phyloP scores from a whole-genome alignment of 2,113 vertebrate genomes.

The Turnix velox region DNA sequence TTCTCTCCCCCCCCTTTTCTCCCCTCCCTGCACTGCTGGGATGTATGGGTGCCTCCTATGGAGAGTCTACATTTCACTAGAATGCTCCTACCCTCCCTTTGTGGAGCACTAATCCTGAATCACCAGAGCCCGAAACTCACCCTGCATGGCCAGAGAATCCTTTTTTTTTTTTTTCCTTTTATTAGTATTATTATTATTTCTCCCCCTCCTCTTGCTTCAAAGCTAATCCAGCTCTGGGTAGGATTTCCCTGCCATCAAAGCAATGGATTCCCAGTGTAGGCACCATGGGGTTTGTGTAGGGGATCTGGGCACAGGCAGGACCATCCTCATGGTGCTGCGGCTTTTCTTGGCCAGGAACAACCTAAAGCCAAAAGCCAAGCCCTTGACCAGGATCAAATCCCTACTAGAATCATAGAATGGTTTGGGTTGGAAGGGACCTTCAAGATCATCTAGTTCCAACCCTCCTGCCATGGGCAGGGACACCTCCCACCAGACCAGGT shows the following conservation, averaged over 20 bases:
- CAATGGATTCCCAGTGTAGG: neutral
- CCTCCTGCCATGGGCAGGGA: no score
- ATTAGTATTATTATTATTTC: no score
- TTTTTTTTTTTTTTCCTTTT: neutral
- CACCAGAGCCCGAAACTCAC: neutral
- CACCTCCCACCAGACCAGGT: no score
- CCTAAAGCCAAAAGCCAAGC: neutral
- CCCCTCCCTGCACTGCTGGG: neutral
- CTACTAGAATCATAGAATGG: no score
- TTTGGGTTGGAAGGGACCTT: no score
- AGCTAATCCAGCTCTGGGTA: conserved; percentile 32
- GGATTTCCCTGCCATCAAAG: neutral
- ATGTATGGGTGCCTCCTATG: conserved; percentile 46
- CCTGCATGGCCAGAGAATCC: neutral
- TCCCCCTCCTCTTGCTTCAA: neutral
- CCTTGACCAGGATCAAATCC: neutral
- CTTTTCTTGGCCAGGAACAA: neutral
- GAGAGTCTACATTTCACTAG: conserved; percentile 39
- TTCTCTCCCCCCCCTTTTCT: neutral
- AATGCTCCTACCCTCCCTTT: conserved; percentile 35
- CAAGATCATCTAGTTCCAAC: no score
- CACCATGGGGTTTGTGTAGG: neutral
- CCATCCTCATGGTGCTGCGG: neutral
- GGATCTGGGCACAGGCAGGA: neutral
- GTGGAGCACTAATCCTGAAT: conserved; percentile 49